Percentiles rank a stretch among this genome's conserved stretches.
phyloP scores from a whole-genome alignment of 2,113 vertebrate genomes.

The Pao palembangensis region DNA sequence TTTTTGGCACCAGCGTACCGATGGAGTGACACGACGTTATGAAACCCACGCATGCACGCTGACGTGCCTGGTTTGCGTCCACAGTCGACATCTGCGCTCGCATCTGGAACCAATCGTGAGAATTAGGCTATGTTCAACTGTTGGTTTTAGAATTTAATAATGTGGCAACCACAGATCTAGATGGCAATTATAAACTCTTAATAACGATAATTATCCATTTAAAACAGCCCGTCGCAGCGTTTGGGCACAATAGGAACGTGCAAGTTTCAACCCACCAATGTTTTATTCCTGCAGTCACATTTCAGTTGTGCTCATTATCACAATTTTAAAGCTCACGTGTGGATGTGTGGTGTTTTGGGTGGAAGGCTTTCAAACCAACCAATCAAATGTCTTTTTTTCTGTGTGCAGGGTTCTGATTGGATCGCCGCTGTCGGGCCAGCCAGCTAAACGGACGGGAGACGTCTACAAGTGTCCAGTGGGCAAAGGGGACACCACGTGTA shows the following conservation, averaged over 20 bases:
- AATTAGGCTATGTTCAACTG: background rate
- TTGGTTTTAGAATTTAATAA: constrained; percentile 1
- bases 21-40: constrained; percentile 16
- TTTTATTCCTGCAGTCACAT: background rate
- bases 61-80: background rate
- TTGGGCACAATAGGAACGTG: background rate
- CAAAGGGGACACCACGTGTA: constrained; percentile 68
- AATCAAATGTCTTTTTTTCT: constrained; percentile 16
- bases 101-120: constrained; percentile 4
- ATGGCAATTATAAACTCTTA: constrained; percentile 9
- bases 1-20: constrained; percentile 49
- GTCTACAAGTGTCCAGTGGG: constrained; percentile 94
- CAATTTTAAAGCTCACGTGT: constrained; percentile 2
- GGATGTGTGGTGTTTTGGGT: constrained; percentile 19
- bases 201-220: background rate
- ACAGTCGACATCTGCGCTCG: background rate
- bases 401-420: constrained; percentile 90
- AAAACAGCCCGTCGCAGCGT: too few species aligned
- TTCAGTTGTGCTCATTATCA: constrained; percentile 23
- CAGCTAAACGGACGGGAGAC: constrained; percentile 86
- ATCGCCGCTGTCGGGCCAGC: constrained; percentile 89
- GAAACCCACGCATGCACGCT: constrained; percentile 15
- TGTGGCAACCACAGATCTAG: constrained; percentile 1
- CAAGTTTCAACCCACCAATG: background rate
- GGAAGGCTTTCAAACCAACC: constrained; percentile 11